Base-by-base conservation (phyloP, 2,797 vertebrate genomes). In the Botia kubotai region DNA sequence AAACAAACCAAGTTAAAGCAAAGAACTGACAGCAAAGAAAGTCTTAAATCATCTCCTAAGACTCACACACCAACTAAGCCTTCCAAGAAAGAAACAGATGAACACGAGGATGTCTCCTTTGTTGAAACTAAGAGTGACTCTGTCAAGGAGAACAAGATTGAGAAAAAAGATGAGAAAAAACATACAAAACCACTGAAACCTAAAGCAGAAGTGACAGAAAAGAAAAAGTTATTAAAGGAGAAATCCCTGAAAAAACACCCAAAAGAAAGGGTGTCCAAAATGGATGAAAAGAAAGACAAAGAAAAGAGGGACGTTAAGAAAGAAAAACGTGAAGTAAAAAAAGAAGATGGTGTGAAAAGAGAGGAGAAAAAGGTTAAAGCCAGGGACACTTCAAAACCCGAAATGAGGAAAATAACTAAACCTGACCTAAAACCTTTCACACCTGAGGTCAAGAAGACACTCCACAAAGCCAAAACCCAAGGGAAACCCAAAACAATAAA, bases 261-360 rank as follows among this genome's bases (percentile, higher is more conserved):
- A 2, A 98, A 97, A 87, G 97, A 99, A 89, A 96, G 97, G 82
- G 89, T 93, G 12, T 97, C 95, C 29, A 99, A 97, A 89, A 92
- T 97, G 84, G 97, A 98, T 72, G 97, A 99, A 90, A 99, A 99
- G 86, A 98, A 96, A 87, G 97, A 99, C 90, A 99, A 98, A 87
- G 97, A 99, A 89, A 99, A 98, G 89, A 98, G 96, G 87, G 97
- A 98, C 77, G 94, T 96, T 50, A 98, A 97, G 86, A 98, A 96
- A 86, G 93, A 96, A 84, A 96, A 92, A 87, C 95, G 93, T 71
- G 95, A 96, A 58, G 86, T 97, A 1, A 99, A 96, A 92, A 98
- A 96, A 89, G 98, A 98, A 0, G 96, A 97, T 48, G 89, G 91
- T 0, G 87, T 87, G 46, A 99, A 96, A 91, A 98, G 95, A 88